These are phyloP conservation scores for Aegithalos caudatus DNA, from an alignment of 2,113 vertebrate genomes.

Conservation along the genomic window DNA sequence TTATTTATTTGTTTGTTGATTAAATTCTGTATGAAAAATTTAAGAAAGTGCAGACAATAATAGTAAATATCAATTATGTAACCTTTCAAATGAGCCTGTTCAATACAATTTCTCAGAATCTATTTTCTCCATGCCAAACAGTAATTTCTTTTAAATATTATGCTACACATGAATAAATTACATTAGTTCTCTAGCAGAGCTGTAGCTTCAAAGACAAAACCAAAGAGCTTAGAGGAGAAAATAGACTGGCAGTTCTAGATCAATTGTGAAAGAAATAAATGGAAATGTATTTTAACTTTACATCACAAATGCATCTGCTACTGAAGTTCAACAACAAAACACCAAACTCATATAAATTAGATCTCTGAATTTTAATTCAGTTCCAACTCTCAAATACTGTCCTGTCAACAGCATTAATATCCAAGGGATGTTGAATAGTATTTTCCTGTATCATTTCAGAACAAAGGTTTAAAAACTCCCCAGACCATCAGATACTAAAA, in stretches of 20 bases:
- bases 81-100: background rate
- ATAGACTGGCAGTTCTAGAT: background rate
- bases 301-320: background rate
- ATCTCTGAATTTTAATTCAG: background rate
- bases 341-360: background rate
- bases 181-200: background rate
- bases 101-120: background rate
- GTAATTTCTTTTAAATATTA: constrained; percentile 13
- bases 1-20: constrained; percentile 4
- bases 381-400: background rate
- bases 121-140: background rate
- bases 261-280: background rate
- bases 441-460: background rate
- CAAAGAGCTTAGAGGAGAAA: background rate
- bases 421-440: background rate
- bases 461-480: background rate
- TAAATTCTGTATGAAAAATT: constrained; percentile 2
- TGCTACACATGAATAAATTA: constrained; percentile 11
- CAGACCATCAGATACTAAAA: background rate
- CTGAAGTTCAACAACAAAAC: background rate
- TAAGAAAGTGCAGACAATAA: background rate
- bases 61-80: constrained; percentile 16
- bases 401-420: background rate
- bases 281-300: background rate
- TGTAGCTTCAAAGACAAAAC: background rate